Evolutionary conservation across 2,113 vertebrate genomes (phyloP).

Genomic region (Meriones unguiculatus): DNA sequence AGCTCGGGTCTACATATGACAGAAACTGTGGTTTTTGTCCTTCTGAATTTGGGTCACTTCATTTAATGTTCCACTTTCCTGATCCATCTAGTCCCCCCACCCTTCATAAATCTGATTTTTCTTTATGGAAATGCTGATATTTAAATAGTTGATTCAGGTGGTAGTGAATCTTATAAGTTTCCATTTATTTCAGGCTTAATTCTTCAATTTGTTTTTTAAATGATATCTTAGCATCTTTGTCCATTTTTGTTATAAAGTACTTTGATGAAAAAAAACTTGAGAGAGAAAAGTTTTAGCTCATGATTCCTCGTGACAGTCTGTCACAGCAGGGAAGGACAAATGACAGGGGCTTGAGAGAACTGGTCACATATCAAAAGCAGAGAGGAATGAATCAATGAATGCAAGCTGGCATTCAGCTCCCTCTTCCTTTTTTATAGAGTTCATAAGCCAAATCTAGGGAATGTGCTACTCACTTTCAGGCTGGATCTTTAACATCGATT

Average conservation of each 20-base stretch:
- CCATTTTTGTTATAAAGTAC: not conserved
- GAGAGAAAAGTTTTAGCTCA: not conserved
- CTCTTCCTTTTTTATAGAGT: too few species aligned
- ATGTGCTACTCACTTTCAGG: not conserved
- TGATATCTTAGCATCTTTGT: not conserved
- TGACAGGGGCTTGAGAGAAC: not conserved
- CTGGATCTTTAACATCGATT: not conserved
- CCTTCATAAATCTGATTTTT: not conserved
- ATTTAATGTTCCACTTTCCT: not conserved
- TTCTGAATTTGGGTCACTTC: not conserved
- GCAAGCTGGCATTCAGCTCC: not conserved
- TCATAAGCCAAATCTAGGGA: not conserved
- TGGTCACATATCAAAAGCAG: not conserved
- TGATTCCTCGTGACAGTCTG: not conserved
- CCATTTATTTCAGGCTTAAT: not conserved
- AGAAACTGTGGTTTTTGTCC: not conserved
- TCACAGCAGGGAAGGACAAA: too few species aligned
- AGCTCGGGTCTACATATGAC: not conserved
- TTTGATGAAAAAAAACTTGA: not conserved
- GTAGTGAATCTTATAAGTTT: not conserved
- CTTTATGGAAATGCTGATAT: not conserved
- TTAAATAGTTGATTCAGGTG: not conserved
- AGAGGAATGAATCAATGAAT: not conserved
- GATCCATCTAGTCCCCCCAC: not conserved
- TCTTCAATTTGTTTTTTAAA: not conserved